phyloP scores from a whole-genome alignment of 2,888 invertebrate species.

The Lordiphosa fenestrarum region DNA sequence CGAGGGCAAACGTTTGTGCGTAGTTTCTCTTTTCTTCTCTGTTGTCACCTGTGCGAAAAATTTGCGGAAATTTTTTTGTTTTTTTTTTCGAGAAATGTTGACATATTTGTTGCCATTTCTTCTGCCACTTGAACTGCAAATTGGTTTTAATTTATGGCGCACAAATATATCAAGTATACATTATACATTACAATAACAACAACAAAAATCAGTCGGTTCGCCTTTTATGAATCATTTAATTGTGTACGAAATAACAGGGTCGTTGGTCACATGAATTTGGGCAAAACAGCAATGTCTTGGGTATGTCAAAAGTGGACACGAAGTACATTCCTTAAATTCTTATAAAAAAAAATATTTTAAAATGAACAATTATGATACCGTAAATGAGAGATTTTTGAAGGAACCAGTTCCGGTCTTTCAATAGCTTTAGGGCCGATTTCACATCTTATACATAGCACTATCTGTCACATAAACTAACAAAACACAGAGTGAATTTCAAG shows the following conservation, averaged over 20 bases:
- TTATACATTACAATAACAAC: slow-evolving; percentile 19
- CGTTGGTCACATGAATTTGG: slow-evolving; percentile 29
- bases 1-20: neutral
- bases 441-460: no score
- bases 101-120: slow-evolving; percentile 23
- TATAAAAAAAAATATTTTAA: no score
- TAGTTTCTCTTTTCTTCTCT: slow-evolving; percentile 14
- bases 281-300: slow-evolving; percentile 16
- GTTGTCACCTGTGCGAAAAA: slow-evolving; percentile 40
- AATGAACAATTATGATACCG: no score
- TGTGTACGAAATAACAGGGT: slow-evolving; percentile 23
- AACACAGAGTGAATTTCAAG: no score
- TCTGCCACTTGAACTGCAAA: slow-evolving; percentile 31
- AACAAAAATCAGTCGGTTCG: slow-evolving; percentile 15
- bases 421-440: no score
- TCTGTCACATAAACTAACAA: no score
- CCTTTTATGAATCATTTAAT: neutral
- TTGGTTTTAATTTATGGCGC: slow-evolving; percentile 33
- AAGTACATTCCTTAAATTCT: no score
- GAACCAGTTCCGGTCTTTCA: no score
- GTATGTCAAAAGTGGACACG: neutral
- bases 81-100: slow-evolving; percentile 7
- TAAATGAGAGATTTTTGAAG: no score
- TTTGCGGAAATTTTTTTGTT: slow-evolving; percentile 26
- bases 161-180: slow-evolving; percentile 14